Evolutionary conservation across 2,888 invertebrate species (phyloP).

Genomic region (Eupithecia inturbata): DNA sequence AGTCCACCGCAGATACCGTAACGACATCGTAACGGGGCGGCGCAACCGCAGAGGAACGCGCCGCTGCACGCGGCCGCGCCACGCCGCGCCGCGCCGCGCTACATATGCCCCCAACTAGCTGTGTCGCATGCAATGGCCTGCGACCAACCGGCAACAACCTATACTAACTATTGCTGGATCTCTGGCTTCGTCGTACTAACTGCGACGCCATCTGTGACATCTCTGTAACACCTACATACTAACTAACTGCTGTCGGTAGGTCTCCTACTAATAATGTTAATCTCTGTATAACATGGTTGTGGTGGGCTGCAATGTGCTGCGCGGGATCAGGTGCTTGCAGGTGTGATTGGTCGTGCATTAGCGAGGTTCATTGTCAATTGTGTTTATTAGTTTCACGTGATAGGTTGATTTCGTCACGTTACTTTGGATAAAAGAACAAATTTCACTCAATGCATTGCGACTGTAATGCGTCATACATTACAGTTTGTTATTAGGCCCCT

Average conservation of each 20-base stretch:
- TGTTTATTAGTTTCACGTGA: not conserved
- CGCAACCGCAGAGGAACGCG: constrained; percentile 27
- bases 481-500: too few species aligned
- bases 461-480: too few species aligned
- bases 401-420: not conserved
- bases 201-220: not conserved
- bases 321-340: constrained; percentile 42
- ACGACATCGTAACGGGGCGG: constrained; percentile 21
- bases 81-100: constrained; percentile 52
- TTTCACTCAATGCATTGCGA: too few species aligned
- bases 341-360: constrained; percentile 50
- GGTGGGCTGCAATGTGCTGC: constrained; percentile 8
- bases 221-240: not conserved
- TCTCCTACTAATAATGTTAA: not conserved
- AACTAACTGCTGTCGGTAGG: not conserved
- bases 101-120: constrained; percentile 64
- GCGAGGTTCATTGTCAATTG: constrained; percentile 41
- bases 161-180: constrained; percentile 18
- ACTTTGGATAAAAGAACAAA: not conserved
- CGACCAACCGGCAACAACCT: constrained; percentile 48
- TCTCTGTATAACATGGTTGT: not conserved
- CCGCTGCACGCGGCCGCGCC: constrained; percentile 42
- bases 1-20: constrained; percentile 16
- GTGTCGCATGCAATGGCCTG: constrained; percentile 58
- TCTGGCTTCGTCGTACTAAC: constrained; percentile 7